A percentile compares a stretch with the other conserved stretches of the same genome.
phyloP scores from a whole-genome alignment of 53 echinoderm and acorn worm species.

The Temnopleurus reevesii region DNA sequence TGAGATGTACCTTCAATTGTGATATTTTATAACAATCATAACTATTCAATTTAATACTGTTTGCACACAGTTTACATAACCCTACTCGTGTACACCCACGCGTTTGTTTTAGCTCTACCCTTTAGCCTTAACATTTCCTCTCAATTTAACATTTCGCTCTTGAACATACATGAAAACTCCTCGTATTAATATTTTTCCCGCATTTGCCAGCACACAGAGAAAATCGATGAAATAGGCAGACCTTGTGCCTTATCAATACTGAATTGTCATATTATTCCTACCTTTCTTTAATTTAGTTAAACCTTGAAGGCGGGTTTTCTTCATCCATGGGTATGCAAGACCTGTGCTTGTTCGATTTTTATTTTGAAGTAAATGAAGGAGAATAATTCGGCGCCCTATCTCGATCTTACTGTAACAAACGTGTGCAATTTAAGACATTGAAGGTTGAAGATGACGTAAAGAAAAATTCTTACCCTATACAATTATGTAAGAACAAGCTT shows the following conservation, averaged over 20 bases:
- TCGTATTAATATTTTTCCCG: slow-evolving; percentile 9
- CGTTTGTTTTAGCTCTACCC: neutral
- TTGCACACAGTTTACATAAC: neutral
- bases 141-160: neutral
- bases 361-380: neutral
- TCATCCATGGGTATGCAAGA: neutral
- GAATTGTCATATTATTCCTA: neutral
- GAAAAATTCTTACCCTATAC: too few species aligned
- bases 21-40: too few species aligned
- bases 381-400: neutral
- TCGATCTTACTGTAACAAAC: too few species aligned
- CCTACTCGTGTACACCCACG: neutral
- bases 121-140: neutral
- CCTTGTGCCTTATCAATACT: slow-evolving; percentile 9
- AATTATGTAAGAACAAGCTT: too few species aligned
- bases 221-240: slow-evolving; percentile 27
- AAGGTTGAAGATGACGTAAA: too few species aligned
- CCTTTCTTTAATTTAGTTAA: slow-evolving; percentile 9
- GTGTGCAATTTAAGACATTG: too few species aligned
- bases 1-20: too few species aligned
- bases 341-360: neutral
- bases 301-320: neutral
- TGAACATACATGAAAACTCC: neutral
- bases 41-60: neutral
- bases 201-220: neutral